Evolutionary conservation across 2,888 invertebrate genomes (phyloP).

Genomic region (Acleris holmiana): DNA sequence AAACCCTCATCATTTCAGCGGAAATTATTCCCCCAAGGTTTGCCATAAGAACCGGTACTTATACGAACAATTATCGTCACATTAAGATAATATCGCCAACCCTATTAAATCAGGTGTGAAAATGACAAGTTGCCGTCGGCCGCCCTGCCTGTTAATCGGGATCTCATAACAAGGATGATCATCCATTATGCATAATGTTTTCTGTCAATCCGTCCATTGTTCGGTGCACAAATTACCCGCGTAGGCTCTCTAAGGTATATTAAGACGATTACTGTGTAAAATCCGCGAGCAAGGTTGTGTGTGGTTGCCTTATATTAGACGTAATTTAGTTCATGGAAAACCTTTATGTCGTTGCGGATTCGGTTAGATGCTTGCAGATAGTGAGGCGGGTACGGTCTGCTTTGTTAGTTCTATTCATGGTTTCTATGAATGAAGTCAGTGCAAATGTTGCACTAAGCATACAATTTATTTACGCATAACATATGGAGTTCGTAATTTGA

Average conservation of each 20-base stretch:
- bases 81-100: constrained; percentile 44
- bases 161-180: constrained; percentile 66
- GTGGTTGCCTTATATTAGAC: constrained; percentile 54
- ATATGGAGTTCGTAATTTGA: too few species aligned
- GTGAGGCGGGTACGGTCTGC: not conserved
- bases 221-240: constrained; percentile 71
- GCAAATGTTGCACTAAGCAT: too few species aligned
- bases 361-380: constrained; percentile 1
- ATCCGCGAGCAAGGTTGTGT: constrained; percentile 62
- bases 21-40: too few species aligned
- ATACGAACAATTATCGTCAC: not conserved
- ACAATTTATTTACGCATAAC: too few species aligned
- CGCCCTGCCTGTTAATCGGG: constrained; percentile 57
- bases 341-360: constrained; percentile 52
- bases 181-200: constrained; percentile 75
- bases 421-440: too few species aligned
- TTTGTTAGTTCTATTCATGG: too few species aligned
- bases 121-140: constrained; percentile 66
- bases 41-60: constrained; percentile 2
- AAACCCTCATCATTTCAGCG: too few species aligned
- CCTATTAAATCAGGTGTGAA: constrained; percentile 71
- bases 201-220: constrained; percentile 73
- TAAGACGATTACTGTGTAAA: constrained; percentile 58
- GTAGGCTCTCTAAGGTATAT: constrained; percentile 63
- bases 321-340: constrained; percentile 71